Conservation (phyloP, 2,797 vertebrate genomes). For the Bufotes viridis region DNA sequence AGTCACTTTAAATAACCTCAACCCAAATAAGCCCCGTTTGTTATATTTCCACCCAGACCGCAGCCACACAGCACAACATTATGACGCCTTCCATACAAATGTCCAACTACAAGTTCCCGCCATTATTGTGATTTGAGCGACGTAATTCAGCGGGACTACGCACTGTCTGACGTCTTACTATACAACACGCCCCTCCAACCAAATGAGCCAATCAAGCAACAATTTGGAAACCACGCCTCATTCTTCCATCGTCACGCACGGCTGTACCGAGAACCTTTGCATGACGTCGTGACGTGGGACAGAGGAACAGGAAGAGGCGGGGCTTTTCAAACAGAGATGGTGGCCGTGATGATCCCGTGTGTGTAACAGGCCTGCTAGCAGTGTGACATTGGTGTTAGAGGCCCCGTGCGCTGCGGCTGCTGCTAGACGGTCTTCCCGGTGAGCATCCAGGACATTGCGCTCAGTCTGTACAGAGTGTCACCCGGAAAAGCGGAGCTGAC, state of each 20-base stretch:
- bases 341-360: constrained; percentile 1
- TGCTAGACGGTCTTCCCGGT: neutral
- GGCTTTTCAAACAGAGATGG: neutral
- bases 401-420: neutral
- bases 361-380: neutral
- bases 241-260: neutral
- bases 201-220: neutral
- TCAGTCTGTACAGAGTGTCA: neutral
- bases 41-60: too few species aligned
- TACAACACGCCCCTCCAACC: neutral
- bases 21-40: too few species aligned
- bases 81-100: neutral
- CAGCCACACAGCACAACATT: too few species aligned
- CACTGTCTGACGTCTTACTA: neutral
- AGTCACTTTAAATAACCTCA: too few species aligned
- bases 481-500: neutral
- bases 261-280: neutral
- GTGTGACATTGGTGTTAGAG: neutral
- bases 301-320: constrained; percentile 4
- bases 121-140: neutral
- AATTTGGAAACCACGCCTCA: neutral
- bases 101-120: neutral
- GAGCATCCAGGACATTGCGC: neutral
- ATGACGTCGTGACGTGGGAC: neutral
- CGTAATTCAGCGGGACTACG: neutral